Evolutionary conservation across 2,888 invertebrate species (phyloP).

Genomic region (Dione juno): DNA sequence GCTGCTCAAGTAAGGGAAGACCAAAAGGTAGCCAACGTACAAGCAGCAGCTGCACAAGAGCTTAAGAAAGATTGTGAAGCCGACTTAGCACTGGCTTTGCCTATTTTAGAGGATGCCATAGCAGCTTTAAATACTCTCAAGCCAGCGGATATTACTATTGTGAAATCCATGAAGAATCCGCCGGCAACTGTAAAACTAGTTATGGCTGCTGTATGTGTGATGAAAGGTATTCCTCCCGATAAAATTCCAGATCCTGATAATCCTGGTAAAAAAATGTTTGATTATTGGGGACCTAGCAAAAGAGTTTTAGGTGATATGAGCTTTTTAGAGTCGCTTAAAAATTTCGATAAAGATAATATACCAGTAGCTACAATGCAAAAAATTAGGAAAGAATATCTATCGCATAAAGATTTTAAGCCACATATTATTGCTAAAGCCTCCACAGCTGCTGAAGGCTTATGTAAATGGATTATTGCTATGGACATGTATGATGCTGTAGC

Average conservation of each 20-base stretch:
- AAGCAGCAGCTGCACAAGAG: constrained; percentile 92
- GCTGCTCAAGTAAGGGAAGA: constrained; percentile 92
- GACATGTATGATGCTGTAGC: constrained; percentile 94
- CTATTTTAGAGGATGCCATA: constrained; percentile 89
- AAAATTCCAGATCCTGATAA: constrained; percentile 88
- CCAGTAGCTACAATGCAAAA: constrained; percentile 88
- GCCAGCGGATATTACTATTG: constrained; percentile 92
- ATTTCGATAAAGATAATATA: constrained; percentile 94
- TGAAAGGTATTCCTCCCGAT: constrained; percentile 91
- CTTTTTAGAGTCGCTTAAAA: constrained; percentile 88
- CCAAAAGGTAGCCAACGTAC: constrained; percentile 93
- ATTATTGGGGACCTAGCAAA: constrained; percentile 94
- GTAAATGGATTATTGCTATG: constrained; percentile 95
- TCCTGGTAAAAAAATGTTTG: constrained; percentile 86
- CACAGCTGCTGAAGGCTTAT: constrained; percentile 96
- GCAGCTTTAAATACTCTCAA: constrained; percentile 92
- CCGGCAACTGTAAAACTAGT: constrained; percentile 92
- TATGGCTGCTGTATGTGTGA: constrained; percentile 95
- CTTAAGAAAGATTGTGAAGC: constrained; percentile 96
- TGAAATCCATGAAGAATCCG: constrained; percentile 95
- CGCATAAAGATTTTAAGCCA: constrained; percentile 91
- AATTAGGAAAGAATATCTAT: constrained; percentile 89
- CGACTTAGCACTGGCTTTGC: constrained; percentile 94
- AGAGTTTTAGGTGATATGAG: constrained; percentile 91
- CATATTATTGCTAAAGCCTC: constrained; percentile 93